phyloP scores from a whole-genome alignment of 2,113 vertebrate species.

The Ornithorhynchus anatinus region DNA sequence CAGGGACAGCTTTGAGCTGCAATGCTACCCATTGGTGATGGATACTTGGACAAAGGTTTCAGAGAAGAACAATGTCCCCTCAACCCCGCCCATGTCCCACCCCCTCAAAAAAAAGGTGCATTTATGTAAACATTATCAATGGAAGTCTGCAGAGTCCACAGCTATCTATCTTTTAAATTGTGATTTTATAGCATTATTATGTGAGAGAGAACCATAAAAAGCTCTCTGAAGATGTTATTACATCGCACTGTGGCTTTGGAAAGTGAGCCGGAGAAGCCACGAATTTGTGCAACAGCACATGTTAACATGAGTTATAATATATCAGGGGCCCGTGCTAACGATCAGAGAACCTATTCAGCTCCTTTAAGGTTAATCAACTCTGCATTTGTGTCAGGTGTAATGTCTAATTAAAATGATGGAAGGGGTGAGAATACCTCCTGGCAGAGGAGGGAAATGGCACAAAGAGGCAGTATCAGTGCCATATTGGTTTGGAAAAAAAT shows the following conservation, averaged over 20 bases:
- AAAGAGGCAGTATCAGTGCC: constrained; percentile 66
- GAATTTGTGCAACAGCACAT: constrained; percentile 72
- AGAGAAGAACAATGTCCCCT: neutral
- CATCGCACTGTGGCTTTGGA: constrained; percentile 45
- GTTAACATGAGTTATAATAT: constrained; percentile 75
- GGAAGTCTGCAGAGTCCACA: constrained; percentile 60
- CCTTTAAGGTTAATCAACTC: constrained; percentile 84
- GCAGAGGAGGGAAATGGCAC: constrained; percentile 76
- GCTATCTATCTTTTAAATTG: constrained; percentile 67
- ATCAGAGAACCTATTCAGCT: constrained; percentile 73
- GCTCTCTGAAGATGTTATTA: constrained; percentile 72
- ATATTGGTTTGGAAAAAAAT: constrained; percentile 84
- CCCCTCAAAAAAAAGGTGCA: constrained; percentile 33
- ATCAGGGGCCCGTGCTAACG: constrained; percentile 74
- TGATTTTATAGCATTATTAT: constrained; percentile 62
- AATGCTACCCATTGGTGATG: too few relatives aligned
- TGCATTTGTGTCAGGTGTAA: constrained; percentile 82
- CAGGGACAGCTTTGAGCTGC: too few relatives aligned
- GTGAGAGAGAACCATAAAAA: constrained; percentile 61
- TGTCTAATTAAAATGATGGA: constrained; percentile 84
- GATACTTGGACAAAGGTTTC: too few relatives aligned
- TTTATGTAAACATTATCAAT: constrained; percentile 73
- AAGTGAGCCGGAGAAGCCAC: constrained; percentile 55
- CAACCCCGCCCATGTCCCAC: neutral
- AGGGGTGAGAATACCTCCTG: constrained; percentile 62